Conservation (phyloP, 2,113 vertebrate genomes). For the Lepus europaeus region DNA sequence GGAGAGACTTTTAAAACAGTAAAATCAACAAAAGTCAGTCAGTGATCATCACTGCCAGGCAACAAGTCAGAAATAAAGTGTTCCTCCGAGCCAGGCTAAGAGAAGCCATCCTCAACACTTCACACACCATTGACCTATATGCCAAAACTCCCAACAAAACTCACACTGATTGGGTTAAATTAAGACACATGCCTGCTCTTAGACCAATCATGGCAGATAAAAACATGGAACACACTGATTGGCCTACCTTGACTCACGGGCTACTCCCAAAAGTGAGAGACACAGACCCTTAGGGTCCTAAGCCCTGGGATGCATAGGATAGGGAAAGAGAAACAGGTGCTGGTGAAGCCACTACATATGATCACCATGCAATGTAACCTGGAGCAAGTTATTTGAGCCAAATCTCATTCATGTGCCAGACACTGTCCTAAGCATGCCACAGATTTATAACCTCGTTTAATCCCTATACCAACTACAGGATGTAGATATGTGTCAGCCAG, state of each 20-base stretch:
- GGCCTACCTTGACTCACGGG: neutral
- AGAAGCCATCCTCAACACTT: neutral
- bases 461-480: neutral
- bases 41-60: neutral
- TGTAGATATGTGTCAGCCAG: neutral
- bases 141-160: neutral
- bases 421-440: neutral
- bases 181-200: neutral
- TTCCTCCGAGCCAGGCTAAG: neutral
- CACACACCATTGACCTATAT: neutral
- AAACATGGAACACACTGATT: neutral
- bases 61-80: neutral
- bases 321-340: neutral
- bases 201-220: neutral
- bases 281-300: neutral
- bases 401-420: neutral
- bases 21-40: neutral
- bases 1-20: constrained; percentile 25
- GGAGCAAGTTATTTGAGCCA: neutral
- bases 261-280: neutral
- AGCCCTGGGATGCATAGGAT: neutral
- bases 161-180: neutral
- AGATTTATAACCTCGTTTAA: neutral
- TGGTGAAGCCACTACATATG: neutral
- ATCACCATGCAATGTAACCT: neutral